Evolutionary conservation across 1,140 invertebrate species (phyloP).

Genomic region (Papilio machaon): DNA sequence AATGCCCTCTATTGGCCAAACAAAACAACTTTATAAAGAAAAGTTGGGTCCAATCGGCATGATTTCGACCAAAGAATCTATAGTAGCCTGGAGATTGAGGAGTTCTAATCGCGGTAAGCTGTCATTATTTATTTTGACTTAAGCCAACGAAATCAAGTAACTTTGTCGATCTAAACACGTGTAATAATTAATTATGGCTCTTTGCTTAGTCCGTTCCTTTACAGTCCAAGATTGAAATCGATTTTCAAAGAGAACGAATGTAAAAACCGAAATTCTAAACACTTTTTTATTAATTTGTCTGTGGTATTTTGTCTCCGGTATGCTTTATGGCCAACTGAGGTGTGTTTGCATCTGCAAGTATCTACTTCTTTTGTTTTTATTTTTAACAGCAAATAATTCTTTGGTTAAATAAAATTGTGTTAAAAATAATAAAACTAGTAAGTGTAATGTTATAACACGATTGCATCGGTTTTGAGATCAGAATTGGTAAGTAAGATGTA

Average conservation of each 20-base stretch:
- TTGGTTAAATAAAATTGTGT: slow-evolving; percentile 14
- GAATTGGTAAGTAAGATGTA: slow-evolving; percentile 37
- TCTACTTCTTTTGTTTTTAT: slow-evolving; percentile 58
- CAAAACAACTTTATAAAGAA: too few relatives aligned
- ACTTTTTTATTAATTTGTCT: slow-evolving; percentile 29
- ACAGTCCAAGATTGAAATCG: neutral
- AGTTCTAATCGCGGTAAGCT: too few relatives aligned
- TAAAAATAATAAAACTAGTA: slow-evolving; percentile 18
- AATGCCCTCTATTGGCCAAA: too few relatives aligned
- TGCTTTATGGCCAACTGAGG: slow-evolving; percentile 50
- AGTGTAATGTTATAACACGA: slow-evolving; percentile 31
- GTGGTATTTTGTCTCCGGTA: slow-evolving; percentile 17
- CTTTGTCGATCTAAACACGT: too few relatives aligned
- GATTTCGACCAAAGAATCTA: too few relatives aligned
- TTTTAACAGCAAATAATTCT: slow-evolving; percentile 39
- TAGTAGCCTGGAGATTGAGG: too few relatives aligned
- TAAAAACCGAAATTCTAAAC: neutral
- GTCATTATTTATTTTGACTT: too few relatives aligned
- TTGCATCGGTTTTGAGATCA: slow-evolving; percentile 15
- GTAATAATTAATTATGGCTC: too few relatives aligned
- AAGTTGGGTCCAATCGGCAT: too few relatives aligned
- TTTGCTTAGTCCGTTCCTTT: too few relatives aligned
- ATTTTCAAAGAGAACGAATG: neutral
- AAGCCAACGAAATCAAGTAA: too few relatives aligned
- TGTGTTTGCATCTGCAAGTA: slow-evolving; percentile 51